Evolutionary conservation across 1,140 invertebrate genomes (phyloP), one percentile per base, ranked within the genome.

Genomic region (Tetraneura akinire): DNA sequence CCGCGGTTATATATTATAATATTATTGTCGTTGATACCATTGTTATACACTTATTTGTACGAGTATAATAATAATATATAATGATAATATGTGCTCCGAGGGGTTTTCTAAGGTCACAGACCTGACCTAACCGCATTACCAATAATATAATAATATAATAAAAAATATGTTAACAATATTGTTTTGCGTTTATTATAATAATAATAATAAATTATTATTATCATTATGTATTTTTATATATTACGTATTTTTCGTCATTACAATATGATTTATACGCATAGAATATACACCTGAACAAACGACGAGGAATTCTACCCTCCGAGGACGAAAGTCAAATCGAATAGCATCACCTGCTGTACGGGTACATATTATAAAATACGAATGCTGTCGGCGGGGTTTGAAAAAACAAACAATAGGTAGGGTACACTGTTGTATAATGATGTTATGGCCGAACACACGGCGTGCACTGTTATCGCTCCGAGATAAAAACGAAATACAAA

Each of bases 361-460:
- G 29, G 10, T 21, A 64, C 1, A 64, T 32, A 37, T 13, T 45
- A 37, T 64, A 37, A 13, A n/a, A 37, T 64, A 21, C 11, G n/a
- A 37, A 64, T 45, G 64, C 37, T 9, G 37, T 68, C 9, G 13
- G 37, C 6, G 10, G 37, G 37, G 21, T 68, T 45, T 13, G 37
- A 68, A 68, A n/a, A 68, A 68, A 45, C 37, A 68, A 68, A 68
- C 64, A 68, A 68, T 68, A 66, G 26, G 14, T 32, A 26, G 8
- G 32, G 32, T 37, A 37, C 8, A 37, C 8, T 8, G 32, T 37
- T 8, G 32, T 37, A 37, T 37, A 8, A 37, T n/a, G n/a, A 8
- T 14, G 2, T 68, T 23, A 45, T 37, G 0, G 0, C 18, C 37
- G 0, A 68, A 68, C n/a, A 21, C 11, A 62, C 60, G 26, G 1